Evolutionary conservation across 2,113 vertebrate species (phyloP).

Genomic region (Xenopus laevis): DNA sequence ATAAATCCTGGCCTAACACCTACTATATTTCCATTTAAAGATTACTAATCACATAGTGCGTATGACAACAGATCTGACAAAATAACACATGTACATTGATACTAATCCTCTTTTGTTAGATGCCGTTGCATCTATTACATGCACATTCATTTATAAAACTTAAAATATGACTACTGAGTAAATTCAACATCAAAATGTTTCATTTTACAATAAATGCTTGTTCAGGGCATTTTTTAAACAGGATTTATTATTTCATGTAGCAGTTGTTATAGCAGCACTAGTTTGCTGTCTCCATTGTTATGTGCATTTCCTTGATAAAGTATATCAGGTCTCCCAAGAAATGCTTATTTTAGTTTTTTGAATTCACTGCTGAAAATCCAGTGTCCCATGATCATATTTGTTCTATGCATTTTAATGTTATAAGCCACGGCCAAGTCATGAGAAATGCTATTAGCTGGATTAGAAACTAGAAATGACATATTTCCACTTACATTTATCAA

Average conservation of each 20-base stretch:
- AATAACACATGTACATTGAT: not conserved
- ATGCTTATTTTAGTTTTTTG: slow-evolving; percentile 12
- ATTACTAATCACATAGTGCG: not conserved
- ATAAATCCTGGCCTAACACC: not conserved
- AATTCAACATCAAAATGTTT: not conserved
- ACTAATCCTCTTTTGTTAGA: slow-evolving; percentile 1
- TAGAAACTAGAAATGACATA: slow-evolving; percentile 10
- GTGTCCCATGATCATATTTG: slow-evolving; percentile 7
- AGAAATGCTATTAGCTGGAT: slow-evolving; percentile 11
- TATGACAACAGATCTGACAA: not conserved
- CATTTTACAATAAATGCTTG: not conserved
- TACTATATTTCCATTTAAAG: not conserved
- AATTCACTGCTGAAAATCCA: slow-evolving; percentile 4
- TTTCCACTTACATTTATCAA: slow-evolving; percentile 5
- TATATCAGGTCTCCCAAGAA: slow-evolving; percentile 8
- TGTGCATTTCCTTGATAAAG: slow-evolving; percentile 3
- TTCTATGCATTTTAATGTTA: slow-evolving; percentile 12
- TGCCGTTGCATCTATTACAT: not conserved
- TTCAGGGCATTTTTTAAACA: not conserved
- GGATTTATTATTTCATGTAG: not conserved
- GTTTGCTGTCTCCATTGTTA: not conserved
- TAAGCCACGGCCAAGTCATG: not conserved
- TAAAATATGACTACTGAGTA: not conserved
- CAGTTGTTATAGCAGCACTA: not conserved
- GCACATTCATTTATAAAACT: not conserved